A percentile compares a stretch with the other conserved stretches of the same genome.
Evolutionary conservation across 1,140 invertebrate species (phyloP).

Genomic region (Euwallacea similis): DNA sequence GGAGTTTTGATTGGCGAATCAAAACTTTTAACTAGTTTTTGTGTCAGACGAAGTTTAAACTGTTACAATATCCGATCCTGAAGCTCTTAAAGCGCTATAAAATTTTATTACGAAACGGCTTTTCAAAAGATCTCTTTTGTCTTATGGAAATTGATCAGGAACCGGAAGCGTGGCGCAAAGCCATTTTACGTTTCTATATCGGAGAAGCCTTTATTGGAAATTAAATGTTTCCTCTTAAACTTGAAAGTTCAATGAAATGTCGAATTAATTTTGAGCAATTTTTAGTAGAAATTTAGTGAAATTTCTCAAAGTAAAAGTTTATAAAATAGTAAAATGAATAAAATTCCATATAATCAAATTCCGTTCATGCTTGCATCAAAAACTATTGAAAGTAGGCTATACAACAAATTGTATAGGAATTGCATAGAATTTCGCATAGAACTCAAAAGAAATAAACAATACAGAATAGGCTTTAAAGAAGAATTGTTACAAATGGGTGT

Average conservation of each 20-base stretch:
- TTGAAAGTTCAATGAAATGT: not conserved
- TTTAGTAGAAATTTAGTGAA: too few species aligned
- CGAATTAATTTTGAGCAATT: not conserved
- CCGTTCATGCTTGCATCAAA: too few species aligned
- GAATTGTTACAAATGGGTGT: too few species aligned
- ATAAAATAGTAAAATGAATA: too few species aligned
- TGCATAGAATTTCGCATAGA: too few species aligned
- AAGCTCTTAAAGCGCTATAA: not conserved
- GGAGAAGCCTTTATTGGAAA: not conserved
- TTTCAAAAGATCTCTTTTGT: not conserved
- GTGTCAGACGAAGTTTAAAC: not conserved
- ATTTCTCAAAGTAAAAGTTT: too few species aligned
- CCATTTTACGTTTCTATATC: not conserved
- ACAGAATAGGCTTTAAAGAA: too few species aligned
- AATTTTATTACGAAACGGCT: slow-evolving; percentile 2
- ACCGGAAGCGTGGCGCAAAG: not conserved
- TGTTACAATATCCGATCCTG: slow-evolving; percentile 2
- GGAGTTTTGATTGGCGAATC: slow-evolving; percentile 12
- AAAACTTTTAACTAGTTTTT: slow-evolving; percentile 7
- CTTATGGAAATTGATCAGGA: not conserved
- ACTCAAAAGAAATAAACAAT: too few species aligned
- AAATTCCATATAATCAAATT: too few species aligned
- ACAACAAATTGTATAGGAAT: too few species aligned
- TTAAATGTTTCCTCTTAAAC: not conserved
- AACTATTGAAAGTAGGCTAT: too few species aligned